phyloP scores from a whole-genome alignment of 1,140 invertebrate genomes.

The Zaprionus inermis region DNA sequence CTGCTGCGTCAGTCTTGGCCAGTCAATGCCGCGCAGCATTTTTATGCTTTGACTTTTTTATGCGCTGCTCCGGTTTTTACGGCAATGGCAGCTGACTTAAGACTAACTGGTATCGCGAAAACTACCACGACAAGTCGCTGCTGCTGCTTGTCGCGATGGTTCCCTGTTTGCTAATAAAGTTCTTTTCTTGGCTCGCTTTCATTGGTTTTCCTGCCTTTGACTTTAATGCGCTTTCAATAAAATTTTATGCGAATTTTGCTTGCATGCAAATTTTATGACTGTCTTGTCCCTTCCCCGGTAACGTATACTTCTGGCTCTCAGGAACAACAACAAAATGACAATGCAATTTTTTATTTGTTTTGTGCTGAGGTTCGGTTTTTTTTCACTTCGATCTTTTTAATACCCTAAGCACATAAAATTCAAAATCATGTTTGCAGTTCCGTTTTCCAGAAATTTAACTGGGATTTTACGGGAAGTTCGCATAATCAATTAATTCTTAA shows the following conservation, averaged over 20 bases:
- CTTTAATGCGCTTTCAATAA: conserved; percentile 79
- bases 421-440: neutral
- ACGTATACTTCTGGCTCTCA: neutral
- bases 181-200: conserved; percentile 49
- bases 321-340: conserved; percentile 48
- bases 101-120: conserved; percentile 48
- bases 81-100: conserved; percentile 73
- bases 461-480: neutral
- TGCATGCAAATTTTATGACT: conserved; percentile 74
- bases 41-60: conserved; percentile 80
- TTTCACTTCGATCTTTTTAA: conserved; percentile 11
- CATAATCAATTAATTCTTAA: neutral
- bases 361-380: neutral
- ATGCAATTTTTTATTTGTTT: conserved; percentile 57
- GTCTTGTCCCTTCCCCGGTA: neutral
- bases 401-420: conserved; percentile 15
- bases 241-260: conserved; percentile 75
- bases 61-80: conserved; percentile 62
- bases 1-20: conserved; percentile 41
- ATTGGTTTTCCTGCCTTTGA: conserved; percentile 69
- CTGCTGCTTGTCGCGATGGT: conserved; percentile 37
- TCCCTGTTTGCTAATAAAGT: conserved; percentile 76
- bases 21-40: conserved; percentile 55
- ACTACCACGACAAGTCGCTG: conserved; percentile 16
- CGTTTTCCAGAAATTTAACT: neutral